These are phyloP conservation scores for Drosophila ercepeae DNA, from an alignment of 1,140 invertebrate genomes.

Conservation along the genomic window DNA sequence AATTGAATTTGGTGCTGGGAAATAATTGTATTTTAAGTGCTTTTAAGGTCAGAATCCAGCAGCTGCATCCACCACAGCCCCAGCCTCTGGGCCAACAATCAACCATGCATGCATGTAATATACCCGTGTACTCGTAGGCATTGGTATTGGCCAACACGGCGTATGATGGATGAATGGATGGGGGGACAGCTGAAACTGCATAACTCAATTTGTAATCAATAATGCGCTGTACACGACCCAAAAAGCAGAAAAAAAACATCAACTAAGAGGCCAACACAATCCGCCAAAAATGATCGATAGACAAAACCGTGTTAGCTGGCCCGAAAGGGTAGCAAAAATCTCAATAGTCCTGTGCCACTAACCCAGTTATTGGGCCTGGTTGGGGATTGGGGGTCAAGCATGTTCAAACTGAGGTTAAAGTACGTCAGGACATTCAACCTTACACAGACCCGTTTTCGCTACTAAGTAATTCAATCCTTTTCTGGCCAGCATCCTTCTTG, in stretches of 20 bases:
- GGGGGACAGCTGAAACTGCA: conserved; percentile 39
- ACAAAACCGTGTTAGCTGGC: neutral
- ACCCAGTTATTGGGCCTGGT: conserved; percentile 55
- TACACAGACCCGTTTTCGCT: conserved; percentile 1
- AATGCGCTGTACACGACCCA: conserved; percentile 22
- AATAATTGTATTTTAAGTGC: conserved; percentile 63
- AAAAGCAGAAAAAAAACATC: conserved; percentile 14
- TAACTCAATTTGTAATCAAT: conserved; percentile 74
- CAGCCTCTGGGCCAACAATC: conserved; percentile 55
- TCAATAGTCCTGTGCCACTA: conserved; percentile 63
- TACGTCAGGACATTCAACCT: conserved; percentile 74
- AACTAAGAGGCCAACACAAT: neutral
- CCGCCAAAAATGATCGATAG: conserved; percentile 25
- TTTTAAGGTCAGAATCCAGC: conserved; percentile 52
- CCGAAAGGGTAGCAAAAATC: conserved; percentile 1
- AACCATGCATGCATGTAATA: conserved; percentile 33
- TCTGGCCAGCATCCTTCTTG: conserved; percentile 40
- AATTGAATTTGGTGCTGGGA: conserved; percentile 28
- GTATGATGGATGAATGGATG: conserved; percentile 71
- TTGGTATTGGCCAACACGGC: conserved; percentile 13
- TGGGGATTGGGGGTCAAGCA: neutral
- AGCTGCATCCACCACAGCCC: conserved; percentile 4
- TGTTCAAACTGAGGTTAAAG: conserved; percentile 54
- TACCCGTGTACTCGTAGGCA: neutral
- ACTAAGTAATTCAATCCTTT: conserved; percentile 70